Base-by-base conservation (phyloP, 2,888 invertebrate genomes). In the Seira ritae region DNA sequence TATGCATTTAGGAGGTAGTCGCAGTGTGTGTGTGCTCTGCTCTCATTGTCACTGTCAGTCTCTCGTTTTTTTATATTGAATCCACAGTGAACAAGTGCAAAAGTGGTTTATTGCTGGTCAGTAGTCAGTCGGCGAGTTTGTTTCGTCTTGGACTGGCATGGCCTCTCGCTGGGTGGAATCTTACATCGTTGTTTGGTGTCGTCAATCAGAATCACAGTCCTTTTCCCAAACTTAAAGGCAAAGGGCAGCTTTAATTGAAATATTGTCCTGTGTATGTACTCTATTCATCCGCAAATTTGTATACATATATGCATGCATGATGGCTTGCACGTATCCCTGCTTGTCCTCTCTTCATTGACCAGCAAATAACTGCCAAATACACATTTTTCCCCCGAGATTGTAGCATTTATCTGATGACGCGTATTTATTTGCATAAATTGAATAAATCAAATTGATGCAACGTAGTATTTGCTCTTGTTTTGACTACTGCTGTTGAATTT, bases 401-500 rank as follows among this genome's bases (percentile, higher is more conserved):
- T 31, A 31, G 31, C 8, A n/a, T n/a, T n/a, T n/a, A n/a, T n/a
- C n/a, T 31, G 8, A 31, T 31, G 31, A 31, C n/a, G n/a, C n/a
- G n/a, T 42, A 42, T 42, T 55, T 17, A 55, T 55, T 55, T 55
- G 55, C 55, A 55, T 55, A 55, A 55, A 55, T 55, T 55, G 12
- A 55, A 55, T 55, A 31, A 31, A 8, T 31, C 6, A 12, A 42
- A 42, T 55, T 3, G 55, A 55, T 55, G 31, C 8, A 31, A 31
- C 31, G 8, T 31, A 42, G 42, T 12, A 8, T 55, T 31, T 55
- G 17, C 15, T 55, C 55, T 12, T 31, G 31, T 31, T 31, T 55
- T n/a, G 55, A 55, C 55, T 55, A 55, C 55, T 55, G 55, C 55
- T 3, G 12, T 12, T 12, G 15, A 55, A 55, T 55, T 55, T 55